A percentile compares a stretch with the other conserved stretches of the same genome.
Evolutionary conservation across 2,113 vertebrate species (phyloP).

Genomic region (Steatornis caripensis): DNA sequence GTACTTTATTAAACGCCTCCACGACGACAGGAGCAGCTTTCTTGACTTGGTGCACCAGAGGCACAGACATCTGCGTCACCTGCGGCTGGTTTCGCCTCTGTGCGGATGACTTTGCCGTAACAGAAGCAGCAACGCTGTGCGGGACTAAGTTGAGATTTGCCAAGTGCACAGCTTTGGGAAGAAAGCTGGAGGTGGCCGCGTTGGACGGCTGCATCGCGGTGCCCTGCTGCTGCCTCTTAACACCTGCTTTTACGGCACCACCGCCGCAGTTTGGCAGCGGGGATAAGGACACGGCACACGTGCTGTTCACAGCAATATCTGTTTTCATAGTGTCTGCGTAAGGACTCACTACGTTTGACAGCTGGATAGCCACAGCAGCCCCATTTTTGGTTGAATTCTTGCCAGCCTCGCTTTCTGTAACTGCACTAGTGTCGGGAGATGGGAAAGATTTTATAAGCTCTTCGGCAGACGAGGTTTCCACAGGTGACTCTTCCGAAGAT

Average conservation of each 20-base stretch:
- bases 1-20: slow-evolving; percentile 85
- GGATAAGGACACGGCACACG: slow-evolving; percentile 2
- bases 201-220: background rate
- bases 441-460: slow-evolving; percentile 70
- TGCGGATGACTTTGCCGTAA: slow-evolving; percentile 76
- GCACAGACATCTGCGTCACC: slow-evolving; percentile 80
- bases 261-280: slow-evolving; percentile 46
- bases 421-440: slow-evolving; percentile 58
- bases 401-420: slow-evolving; percentile 32
- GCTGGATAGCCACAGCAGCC: background rate
- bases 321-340: slow-evolving; percentile 53
- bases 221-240: slow-evolving; percentile 58
- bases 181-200: slow-evolving; percentile 70
- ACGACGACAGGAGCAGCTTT: slow-evolving; percentile 77
- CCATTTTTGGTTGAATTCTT: slow-evolving; percentile 17
- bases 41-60: slow-evolving; percentile 92
- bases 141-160: slow-evolving; percentile 97
- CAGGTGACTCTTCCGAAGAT: slow-evolving; percentile 81
- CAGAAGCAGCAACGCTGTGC: slow-evolving; percentile 90
- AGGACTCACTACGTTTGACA: slow-evolving; percentile 27
- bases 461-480: slow-evolving; percentile 73
- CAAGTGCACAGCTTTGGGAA: slow-evolving; percentile 93
- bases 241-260: slow-evolving; percentile 55
- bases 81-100: slow-evolving; percentile 75
- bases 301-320: background rate